Base-by-base conservation (phyloP, 2,888 invertebrate species). In the Hirtodrosophila trivittata region DNA sequence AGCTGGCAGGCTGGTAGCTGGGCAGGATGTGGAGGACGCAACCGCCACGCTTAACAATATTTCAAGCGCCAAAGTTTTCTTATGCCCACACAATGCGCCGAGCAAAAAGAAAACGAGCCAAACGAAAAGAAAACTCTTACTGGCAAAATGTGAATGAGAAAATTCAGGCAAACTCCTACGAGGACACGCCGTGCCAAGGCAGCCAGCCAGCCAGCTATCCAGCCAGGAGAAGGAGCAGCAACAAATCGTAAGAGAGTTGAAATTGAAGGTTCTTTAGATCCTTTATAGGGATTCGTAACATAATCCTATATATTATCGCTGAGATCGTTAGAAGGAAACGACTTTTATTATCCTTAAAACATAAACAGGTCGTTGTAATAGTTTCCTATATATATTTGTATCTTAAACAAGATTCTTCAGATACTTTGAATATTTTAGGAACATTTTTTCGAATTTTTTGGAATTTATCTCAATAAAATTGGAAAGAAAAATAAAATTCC, bases 21-120 rank as follows among this genome's bases (percentile, higher is more conserved):
- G 21, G 25, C 21, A n/a, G 5, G 35, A 35, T 1, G 35, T 5
- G 39, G 28, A 45, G 9, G 28, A 10, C 21, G 12, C 28, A 49
- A 50, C 37, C 28, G 62, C 60, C 62, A 77, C 54, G 66, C 59
- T 65, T 62, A 82, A 80, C 85, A 82, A 85, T 82, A 75, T 85
- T 82, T 85, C 75, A 82, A 85, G 72, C 66, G 77, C 74, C 56
- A 77, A 77, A 78, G 47, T 84, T 77, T 83, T 72, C 76, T 56
- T 60, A 45, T 57, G 57, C 72, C 62, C 74, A 65, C 66, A 74
- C 66, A 76, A 66, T 65, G 67, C 41, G 49, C 30, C 30, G 56
- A 50, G 37, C n/a, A 37, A 54, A 60, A 38, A 49, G 39, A 33
- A 50, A 50, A 25, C 25, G 33, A 49, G 45, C 33, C 45, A 64